Conservation (phyloP, 2,797 vertebrate genomes). For the Denticeps clupeoides region DNA sequence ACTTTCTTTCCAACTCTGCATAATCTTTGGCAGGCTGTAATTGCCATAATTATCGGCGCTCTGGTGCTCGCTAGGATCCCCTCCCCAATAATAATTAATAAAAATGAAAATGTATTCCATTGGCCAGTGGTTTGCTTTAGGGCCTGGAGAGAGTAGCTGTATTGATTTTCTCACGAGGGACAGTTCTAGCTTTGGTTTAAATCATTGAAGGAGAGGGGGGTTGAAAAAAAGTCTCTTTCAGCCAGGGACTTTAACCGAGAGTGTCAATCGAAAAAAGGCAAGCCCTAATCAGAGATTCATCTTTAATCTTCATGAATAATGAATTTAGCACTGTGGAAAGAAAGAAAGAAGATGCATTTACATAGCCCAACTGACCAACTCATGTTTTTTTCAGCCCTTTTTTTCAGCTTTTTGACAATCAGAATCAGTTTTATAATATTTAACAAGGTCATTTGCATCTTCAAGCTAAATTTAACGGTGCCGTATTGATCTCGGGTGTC, state of each 20-base stretch:
- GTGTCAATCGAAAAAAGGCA: slow-evolving; percentile 31
- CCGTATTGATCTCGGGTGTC: slow-evolving; percentile 29
- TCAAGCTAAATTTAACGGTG: slow-evolving; percentile 26
- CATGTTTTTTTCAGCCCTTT: slow-evolving; percentile 47
- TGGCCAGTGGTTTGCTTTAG: slow-evolving; percentile 15
- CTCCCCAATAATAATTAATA: too few species aligned
- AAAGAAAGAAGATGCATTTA: slow-evolving; percentile 38
- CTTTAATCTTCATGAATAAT: slow-evolving; percentile 62
- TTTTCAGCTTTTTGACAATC: slow-evolving; percentile 23
- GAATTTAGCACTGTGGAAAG: slow-evolving; percentile 39
- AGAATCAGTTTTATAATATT: slow-evolving; percentile 31
- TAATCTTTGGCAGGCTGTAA: too few species aligned
- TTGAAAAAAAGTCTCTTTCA: slow-evolving; percentile 34
- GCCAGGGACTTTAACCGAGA: slow-evolving; percentile 30
- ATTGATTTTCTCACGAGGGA: slow-evolving; percentile 47
- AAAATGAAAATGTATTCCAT: slow-evolving; percentile 10
- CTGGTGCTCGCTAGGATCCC: too few species aligned
- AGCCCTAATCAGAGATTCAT: slow-evolving; percentile 47
- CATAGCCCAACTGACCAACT: slow-evolving; percentile 49
- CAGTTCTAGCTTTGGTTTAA: slow-evolving; percentile 35
- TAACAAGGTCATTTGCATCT: slow-evolving; percentile 35
- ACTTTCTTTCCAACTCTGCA: too few species aligned
- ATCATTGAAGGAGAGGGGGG: slow-evolving; percentile 23
- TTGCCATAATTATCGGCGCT: too few species aligned
- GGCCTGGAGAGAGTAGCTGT: slow-evolving; percentile 36